Percentiles rank a stretch among this genome's conserved stretches.
These are phyloP conservation scores for Andrena cerasifolii DNA, from an alignment of 1,140 invertebrate species.

Conservation along the genomic window DNA sequence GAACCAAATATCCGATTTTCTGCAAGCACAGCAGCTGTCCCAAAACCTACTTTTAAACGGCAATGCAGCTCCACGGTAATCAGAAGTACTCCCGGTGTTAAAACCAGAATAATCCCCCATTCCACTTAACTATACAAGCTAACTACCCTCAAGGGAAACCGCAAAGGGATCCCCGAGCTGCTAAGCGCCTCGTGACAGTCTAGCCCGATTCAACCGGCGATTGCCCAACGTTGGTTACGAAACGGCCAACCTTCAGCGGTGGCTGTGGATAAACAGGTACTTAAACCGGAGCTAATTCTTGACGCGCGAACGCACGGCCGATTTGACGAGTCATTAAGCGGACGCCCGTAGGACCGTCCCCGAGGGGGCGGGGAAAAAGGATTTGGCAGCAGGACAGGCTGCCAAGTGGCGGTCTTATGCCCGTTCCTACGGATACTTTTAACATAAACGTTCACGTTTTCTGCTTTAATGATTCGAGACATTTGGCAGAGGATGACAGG, in stretches of 20 bases:
- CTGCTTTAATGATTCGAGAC: slow-evolving; percentile 65
- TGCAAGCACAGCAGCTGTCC: no score
- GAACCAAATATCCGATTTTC: no score
- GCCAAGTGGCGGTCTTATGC: slow-evolving; percentile 38
- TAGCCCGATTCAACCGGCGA: neutral
- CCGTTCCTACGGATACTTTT: slow-evolving; percentile 42
- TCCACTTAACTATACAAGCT: no score
- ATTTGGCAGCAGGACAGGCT: slow-evolving; percentile 44
- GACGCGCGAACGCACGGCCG: slow-evolving; percentile 5
- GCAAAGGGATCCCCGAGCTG: neutral
- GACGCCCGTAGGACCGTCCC: neutral
- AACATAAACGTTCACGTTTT: slow-evolving; percentile 54
- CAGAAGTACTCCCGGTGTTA: no score
- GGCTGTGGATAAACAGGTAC: slow-evolving; percentile 1
- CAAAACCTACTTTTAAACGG: no score
- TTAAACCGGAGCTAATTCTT: slow-evolving; percentile 32
- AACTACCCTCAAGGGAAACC: neutral
- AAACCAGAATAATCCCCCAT: no score
- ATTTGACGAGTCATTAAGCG: slow-evolving; percentile 52
- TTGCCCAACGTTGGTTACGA: neutral
- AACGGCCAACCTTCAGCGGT: neutral
- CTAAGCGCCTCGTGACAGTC: neutral
- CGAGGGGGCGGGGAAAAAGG: neutral
- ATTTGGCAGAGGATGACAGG: slow-evolving; percentile 61
- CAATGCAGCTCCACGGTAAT: no score